Base-by-base conservation (phyloP, 92 coral and sea anemone species). In the Porites rus region DNA sequence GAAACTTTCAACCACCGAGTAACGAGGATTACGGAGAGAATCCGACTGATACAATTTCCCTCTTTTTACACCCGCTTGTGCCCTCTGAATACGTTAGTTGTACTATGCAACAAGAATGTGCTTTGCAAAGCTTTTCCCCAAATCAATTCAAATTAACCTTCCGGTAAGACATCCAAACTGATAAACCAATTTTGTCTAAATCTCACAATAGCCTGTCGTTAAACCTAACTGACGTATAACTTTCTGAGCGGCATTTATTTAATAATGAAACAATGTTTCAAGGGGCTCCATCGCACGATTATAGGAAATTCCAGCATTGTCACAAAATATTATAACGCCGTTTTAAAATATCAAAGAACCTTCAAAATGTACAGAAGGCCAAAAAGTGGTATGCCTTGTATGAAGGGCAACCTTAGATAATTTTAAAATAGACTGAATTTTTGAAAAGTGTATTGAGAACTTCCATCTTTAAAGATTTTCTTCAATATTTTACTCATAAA, bases 291-390 rank as follows among this genome's bases (percentile, higher is more conserved):
- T 56, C 61, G 12, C 4, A 17, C 4, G 61, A 56, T 56, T 56
- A 56, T 56, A 56, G 61, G 61, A 56, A 56, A 56, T 24, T n/a
- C 73, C 51, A 68, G 14, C 50, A 68, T 22, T 68, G 73, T 68
- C 51, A 68, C 70, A 65, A 65, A 56, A 68, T 68, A 68, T 68
- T 38, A 18, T 68, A 24, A 68, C 51, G 16, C 51, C 51, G 25
- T 68, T 68, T 68, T 31, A 22, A 68, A 68, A 68, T 68, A 68
- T 24, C 73, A 68, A 68, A 11, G 73, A 68, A 68, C 73, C 73
- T 51, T 16, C 73, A 68, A 68, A 68, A 68, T n/a, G 73, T 68
- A 19, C 72, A 68, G 24, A 68, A 68, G 72, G 72, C 72, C 31
- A 68, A 24, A 68, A 68, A 16, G 21, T 68, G 72, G 72, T 10